Conservation (phyloP, 2,113 vertebrate species). For the Dicrurus megarhynchus region DNA sequence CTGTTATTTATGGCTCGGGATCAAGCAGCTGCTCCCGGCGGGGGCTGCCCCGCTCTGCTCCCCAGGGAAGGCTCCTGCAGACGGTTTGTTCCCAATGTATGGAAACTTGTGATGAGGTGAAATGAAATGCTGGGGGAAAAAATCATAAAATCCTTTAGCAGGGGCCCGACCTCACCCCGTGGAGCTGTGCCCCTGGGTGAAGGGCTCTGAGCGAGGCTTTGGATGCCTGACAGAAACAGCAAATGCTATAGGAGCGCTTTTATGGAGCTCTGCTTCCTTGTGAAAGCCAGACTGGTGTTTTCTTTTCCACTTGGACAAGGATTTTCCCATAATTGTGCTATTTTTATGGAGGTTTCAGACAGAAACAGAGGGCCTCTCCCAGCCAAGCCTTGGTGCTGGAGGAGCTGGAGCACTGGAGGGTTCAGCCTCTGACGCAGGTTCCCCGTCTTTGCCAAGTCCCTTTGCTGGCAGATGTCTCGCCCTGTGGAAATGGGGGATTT, state of each 20-base stretch:
- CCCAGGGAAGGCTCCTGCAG: background rate
- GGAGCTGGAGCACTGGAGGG: background rate
- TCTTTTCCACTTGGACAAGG: constrained; percentile 20
- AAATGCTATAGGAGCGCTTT: background rate
- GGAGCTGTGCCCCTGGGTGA: background rate
- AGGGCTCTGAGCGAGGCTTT: background rate
- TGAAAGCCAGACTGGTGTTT: constrained; percentile 16
- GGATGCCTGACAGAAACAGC: constrained; percentile 7
- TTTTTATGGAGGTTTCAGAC: constrained; percentile 1
- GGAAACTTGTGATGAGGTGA: constrained; percentile 1
- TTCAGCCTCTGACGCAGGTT: background rate
- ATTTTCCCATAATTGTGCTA: constrained; percentile 39
- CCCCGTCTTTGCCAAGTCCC: background rate
- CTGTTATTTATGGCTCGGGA: background rate
- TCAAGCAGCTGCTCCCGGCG: background rate
- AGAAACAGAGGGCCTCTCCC: background rate
- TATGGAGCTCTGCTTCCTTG: background rate
- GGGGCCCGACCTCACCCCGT: accelerated
- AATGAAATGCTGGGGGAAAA: background rate
- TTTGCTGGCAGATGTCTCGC: background rate
- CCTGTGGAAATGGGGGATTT: background rate
- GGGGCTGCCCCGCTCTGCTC: background rate
- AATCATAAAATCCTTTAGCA: background rate
- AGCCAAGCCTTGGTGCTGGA: background rate
- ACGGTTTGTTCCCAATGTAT: background rate